Evolutionary conservation across 2,113 vertebrate genomes (phyloP).

Genomic region (Corythaixoides concolor): DNA sequence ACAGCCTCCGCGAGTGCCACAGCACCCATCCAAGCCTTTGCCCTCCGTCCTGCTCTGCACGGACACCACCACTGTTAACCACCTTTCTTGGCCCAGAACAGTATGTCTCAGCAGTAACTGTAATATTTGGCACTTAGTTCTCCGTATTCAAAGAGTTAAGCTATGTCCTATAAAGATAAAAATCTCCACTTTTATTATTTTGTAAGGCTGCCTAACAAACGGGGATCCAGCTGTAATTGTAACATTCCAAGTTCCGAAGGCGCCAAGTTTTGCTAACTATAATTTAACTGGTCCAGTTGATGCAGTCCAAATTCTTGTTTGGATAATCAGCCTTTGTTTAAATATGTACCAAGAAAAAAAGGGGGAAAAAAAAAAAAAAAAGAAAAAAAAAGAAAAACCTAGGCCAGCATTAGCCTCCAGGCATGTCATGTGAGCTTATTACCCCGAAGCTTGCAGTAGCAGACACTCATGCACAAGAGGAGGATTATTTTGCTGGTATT

Average conservation of each 20-base stretch:
- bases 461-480: slow-evolving; percentile 78
- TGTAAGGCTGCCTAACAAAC: slow-evolving; percentile 68
- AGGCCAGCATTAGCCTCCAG: slow-evolving; percentile 80
- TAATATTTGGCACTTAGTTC: slow-evolving; percentile 19
- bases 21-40: rapidly evolving
- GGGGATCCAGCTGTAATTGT: slow-evolving; percentile 77
- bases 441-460: slow-evolving; percentile 77
- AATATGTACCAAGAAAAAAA: slow-evolving; percentile 59
- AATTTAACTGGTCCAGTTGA: slow-evolving; percentile 75
- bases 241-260: slow-evolving; percentile 78
- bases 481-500: slow-evolving; percentile 82
- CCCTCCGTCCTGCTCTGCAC: rapidly evolving
- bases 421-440: slow-evolving; percentile 88
- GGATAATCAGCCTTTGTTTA: slow-evolving; percentile 91
- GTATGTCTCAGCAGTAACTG: not conserved
- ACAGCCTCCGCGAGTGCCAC: not conserved
- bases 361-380: too few relatives aligned
- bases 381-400: slow-evolving; percentile 42
- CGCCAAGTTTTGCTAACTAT: slow-evolving; percentile 84
- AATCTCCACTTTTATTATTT: slow-evolving; percentile 77
- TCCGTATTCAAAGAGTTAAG: slow-evolving; percentile 76
- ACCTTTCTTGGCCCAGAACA: not conserved
- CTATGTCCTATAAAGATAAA: slow-evolving; percentile 72
- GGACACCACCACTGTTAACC: not conserved
- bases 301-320: slow-evolving; percentile 83